These are phyloP conservation scores for Poecilia latipinna DNA, from an alignment of 2,113 vertebrate species.

Conservation along the genomic window DNA sequence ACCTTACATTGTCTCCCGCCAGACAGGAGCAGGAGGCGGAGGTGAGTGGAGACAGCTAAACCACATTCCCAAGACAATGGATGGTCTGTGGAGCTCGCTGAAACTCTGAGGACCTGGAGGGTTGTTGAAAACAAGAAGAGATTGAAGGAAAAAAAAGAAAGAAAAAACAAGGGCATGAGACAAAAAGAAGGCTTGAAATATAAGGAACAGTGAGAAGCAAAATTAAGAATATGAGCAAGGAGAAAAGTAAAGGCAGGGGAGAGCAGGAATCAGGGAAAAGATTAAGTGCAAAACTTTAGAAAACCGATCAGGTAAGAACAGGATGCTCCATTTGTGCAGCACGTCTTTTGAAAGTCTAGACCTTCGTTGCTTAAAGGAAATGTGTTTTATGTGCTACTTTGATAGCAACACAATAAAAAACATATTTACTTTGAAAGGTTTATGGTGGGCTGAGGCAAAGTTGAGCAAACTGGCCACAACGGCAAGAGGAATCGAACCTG, in stretches of 20 bases:
- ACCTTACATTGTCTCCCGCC: conserved; percentile 59
- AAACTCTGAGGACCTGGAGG: conserved; percentile 64
- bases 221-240: conserved; percentile 9
- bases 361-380: background rate
- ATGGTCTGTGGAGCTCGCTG: conserved; percentile 71
- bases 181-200: conserved; percentile 22
- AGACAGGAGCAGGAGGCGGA: conserved; percentile 53
- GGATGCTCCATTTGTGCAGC: background rate
- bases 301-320: conserved; percentile 9
- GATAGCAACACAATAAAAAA: background rate
- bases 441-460: too few species aligned
- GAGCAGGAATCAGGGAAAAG: background rate
- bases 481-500: background rate
- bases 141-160: conserved; percentile 9
- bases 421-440: too few species aligned
- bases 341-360: background rate
- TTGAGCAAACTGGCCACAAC: too few species aligned
- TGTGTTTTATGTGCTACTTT: background rate
- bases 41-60: conserved; percentile 58
- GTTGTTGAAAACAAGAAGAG: conserved; percentile 41
- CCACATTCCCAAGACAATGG: conserved; percentile 79
- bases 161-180: conserved; percentile 11
- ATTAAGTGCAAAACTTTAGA: conserved; percentile 29
- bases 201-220: conserved; percentile 6
- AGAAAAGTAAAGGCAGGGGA: conserved; percentile 1